phyloP scores from a whole-genome alignment of 92 coral and sea anemone genomes.

The Epizoanthus rinbou region DNA sequence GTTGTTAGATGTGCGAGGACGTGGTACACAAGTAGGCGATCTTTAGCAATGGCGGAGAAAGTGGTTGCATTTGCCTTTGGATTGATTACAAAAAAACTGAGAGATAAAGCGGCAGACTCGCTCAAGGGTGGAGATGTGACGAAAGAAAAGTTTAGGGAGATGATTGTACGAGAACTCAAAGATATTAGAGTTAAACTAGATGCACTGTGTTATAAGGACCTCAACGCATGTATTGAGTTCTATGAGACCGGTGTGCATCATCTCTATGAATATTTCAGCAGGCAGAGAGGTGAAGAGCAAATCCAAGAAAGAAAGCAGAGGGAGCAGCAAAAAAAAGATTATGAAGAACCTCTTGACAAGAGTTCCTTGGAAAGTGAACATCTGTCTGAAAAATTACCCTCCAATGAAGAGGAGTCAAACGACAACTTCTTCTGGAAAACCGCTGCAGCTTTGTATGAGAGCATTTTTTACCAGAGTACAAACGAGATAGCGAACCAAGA shows the following conservation, averaged over 20 bases:
- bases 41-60: not conserved
- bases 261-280: constrained; percentile 30
- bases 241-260: constrained; percentile 30
- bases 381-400: not conserved
- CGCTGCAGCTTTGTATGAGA: too few species aligned
- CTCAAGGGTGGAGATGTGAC: constrained; percentile 32
- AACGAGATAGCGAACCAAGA: too few species aligned
- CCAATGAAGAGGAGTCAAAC: not conserved
- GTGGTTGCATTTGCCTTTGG: not conserved
- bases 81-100: constrained; percentile 7
- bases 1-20: too few species aligned
- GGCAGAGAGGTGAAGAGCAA: not conserved
- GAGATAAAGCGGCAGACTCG: constrained; percentile 36
- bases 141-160: constrained; percentile 33
- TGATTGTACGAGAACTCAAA: constrained; percentile 38
- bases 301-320: not conserved
- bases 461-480: too few species aligned
- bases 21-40: too few species aligned
- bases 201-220: constrained; percentile 32
- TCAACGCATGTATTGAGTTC: constrained; percentile 29
- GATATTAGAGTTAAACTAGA: constrained; percentile 37
- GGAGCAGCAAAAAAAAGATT: not conserved
- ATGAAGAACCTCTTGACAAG: not conserved
- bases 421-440: not conserved
- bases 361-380: not conserved